Base-by-base conservation (phyloP, 2,888 invertebrate genomes). In the Chaetogeoica ovagalla region DNA sequence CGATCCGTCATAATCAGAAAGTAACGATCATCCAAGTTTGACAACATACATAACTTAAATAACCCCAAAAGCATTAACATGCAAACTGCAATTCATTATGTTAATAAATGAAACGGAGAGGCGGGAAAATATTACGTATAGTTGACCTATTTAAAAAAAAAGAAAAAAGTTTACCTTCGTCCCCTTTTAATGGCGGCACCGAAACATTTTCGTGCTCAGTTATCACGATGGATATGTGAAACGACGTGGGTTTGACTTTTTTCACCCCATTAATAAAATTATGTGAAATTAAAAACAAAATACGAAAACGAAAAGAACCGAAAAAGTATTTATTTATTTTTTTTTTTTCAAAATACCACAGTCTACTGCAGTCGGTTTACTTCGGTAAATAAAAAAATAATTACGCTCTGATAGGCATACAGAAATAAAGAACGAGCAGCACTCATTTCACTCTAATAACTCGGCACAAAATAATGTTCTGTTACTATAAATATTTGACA, bases 161-260 rank as follows among this genome's bases (percentile, higher is more conserved):
- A n/a, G n/a, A 62, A 52, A 63, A 63, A 70, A 70, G 62, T 71
- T 79, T 43, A 39, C 70, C 69, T 52, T 68, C 17, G 52, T 59
- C 21, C 68, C 76, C 68, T 62, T n/a, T n/a, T 52, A 66, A 75
- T 66, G 23, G 66, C 8, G 43, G 75, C 13, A 52, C 74, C 30
- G 17, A 65, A 57, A 74, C 70, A 76, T 77, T 79, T 70, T 79
- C 70, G 77, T 79, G 77, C n/a, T 69, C 19, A n/a, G 70, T 55
- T 79, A 79, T 79, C 70, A 23, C 23, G 39, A 71, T 70, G 23
- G 77, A 70, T 79, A 79, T 79, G 70, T 70, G 55, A 21, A 57
- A 75, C 39, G 57, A 66, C 57, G 57, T 57, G 43, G 39, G 63
- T 62, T 79, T 60, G 70, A 70, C 55, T 71, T 75, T 75, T 75